Base-by-base conservation (phyloP, 2,888 invertebrate genomes). In the Cristatella mucedo region DNA sequence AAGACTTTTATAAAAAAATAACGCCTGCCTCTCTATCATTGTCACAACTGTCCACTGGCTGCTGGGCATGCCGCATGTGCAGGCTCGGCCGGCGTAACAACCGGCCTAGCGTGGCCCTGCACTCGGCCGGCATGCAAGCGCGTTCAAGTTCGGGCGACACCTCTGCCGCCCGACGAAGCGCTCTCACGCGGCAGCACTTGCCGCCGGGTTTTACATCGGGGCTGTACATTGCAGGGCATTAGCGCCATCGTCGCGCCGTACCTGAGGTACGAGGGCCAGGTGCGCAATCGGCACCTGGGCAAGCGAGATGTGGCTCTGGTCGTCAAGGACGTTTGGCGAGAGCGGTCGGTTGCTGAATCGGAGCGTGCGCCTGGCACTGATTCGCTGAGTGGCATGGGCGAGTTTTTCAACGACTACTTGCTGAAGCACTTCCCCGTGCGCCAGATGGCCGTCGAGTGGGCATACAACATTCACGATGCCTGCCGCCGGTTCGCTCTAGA, bases 261-360 rank as follows among this genome's bases (percentile, higher is more conserved):
- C 46, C 49, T 65, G 21, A 54, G 52, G 30, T 52, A 49, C 44
- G 61, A 59, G 20, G 59, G 59, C 11, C 53, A 52, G 33, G 58
- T 65, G 2, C 45, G 58, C 9, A 63, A 65, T 45, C 45, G 63
- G 33, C 48, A 56, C 3, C 48, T 65, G 2, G 56, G 57, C 22
- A 63, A 61, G 44, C 46, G 62, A 18, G 63, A 65, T 46, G 51
- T 54, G 18, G 49, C 53, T 1, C 46, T 64, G 18, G 50, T 62
- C n/a, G 55, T 65, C 41, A 52, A 52, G 39, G 63, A 65, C 42
- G 57, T 65, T 41, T 63, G 63, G 64, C 51, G 54, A 42, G 60
- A 61, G 39, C 61, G 61, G 40, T 49, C 52, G 16, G 54, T 53
- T 6, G 42, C 53, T 45, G 61, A 62, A 51, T 55, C n/a, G n/a